These are phyloP conservation scores for Protobothrops mucrosquamatus DNA, from an alignment of 2,113 vertebrate genomes.

Conservation along the genomic window DNA sequence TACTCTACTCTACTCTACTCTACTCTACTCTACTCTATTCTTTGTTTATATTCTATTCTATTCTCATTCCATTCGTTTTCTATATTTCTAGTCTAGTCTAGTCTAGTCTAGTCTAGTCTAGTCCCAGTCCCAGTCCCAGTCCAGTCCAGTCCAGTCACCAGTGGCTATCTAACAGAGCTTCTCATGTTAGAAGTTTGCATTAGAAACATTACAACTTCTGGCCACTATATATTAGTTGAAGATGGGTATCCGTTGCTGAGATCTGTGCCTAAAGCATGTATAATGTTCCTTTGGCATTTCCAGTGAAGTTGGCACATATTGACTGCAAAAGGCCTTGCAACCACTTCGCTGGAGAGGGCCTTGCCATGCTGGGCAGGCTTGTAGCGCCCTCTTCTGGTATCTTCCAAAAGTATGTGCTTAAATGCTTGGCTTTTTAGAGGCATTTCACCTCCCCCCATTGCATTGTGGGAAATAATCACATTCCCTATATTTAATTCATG, in stretches of 20 bases:
- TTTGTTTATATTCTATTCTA: no score
- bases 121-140: no score
- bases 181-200: no score
- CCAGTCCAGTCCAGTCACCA: background rate
- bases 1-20: no score
- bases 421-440: background rate
- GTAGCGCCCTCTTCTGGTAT: constrained; percentile 5
- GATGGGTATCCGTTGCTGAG: background rate
- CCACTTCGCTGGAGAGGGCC: background rate
- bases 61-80: no score
- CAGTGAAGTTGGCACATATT: background rate
- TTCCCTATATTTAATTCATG: background rate
- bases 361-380: background rate
- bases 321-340: background rate
- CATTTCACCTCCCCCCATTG: background rate
- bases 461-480: background rate
- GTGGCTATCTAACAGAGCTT: background rate
- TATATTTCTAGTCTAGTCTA: no score
- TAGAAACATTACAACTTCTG: no score
- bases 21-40: no score
- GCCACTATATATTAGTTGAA: background rate
- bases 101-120: no score
- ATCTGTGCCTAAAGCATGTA: background rate
- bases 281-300: background rate
- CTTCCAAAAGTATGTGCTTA: background rate